Evolutionary conservation across 2,797 vertebrate genomes (phyloP), one percentile per base, ranked within the genome.

Genomic region (Pangasius macronema): DNA sequence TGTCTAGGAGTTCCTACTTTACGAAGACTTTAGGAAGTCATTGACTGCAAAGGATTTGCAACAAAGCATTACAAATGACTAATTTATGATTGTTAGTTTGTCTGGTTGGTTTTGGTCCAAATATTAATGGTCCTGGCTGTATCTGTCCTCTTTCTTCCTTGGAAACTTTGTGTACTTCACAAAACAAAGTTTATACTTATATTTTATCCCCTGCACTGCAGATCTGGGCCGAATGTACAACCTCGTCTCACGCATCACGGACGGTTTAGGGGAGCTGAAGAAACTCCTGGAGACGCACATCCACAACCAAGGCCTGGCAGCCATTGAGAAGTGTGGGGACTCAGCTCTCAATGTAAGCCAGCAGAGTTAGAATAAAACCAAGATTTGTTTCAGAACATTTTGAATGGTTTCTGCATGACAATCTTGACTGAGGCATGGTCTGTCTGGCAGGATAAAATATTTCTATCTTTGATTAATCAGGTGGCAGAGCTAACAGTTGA

Each of bases 161-260:
- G 4, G 27, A 57, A 79, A 53, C 18, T 36, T 51, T 76, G 16
- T 30, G 16, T 55, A 59, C 14, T 53, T 57, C 22, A 27, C 2
- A 5, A 24, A 20, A 33, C 6, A 20, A 4, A 36, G 22, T 13
- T 57, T 36, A 2, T 4, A 13, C 14, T 57, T 8, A 67, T 33
- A 55, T 33, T 57, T 30, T 59, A 14, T 36, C 20, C 11, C 33
- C 33, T 82, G 24, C 3, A 18, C 5, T 83, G 87, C 94, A 99
- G 98, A 99, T 89, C 94, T 99, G 93, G 99, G 98, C 24, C 96
- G 98, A 87, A 99, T 99, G 99, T 99, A 99, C 95, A 99, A 98
- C 94, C 97, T 99, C 85, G 99, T 99, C 68, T 99, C 98, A 20
- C 95, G 99, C 92, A 99, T 99, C 95, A 98, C 98, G 20, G 98